Evolutionary conservation across 2,888 invertebrate species (phyloP), one percentile per base, ranked within the genome.

Genomic region (Nemurella pictetii): DNA sequence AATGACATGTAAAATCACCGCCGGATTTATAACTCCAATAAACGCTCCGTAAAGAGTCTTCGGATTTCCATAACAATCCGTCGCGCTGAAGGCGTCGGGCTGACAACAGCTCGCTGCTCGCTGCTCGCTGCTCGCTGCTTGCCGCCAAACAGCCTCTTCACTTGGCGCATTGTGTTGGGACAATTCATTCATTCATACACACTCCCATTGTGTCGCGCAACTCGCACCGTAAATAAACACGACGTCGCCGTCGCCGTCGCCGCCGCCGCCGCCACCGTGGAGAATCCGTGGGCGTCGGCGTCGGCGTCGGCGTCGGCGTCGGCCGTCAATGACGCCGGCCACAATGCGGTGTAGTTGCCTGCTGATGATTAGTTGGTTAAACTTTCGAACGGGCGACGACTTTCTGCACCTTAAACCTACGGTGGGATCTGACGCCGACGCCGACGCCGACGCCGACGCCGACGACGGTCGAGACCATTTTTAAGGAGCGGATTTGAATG

Each of bases 1-100:
- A 82, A 82, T 72, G 82, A 82, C 82, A 55, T 82, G 72, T 26
- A 28, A 82, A 82, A 82, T 82, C 82, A 82, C 72, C 82, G 27
- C 27, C 73, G 82, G 72, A 82, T 55, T 82, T 36, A 82, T 82
- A 27, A 82, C 82, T 36, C 29, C 82, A 72, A 82, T 72, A 82
- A 82, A 82, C 73, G 82, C 55, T 36, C 26, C 20, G 75, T 9
- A 29, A 78, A 78, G 78, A 74, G 28, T 78, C 78, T 78, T 30
- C 28, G 78, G 29, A 82, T 82, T 82, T 82, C 82, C 82, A 82
- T 82, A 36, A 82, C 82, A 82, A 78, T 78, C 28, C n/a, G 5
- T 15, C 3, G 20, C 27, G 28, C 12, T 74, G 74, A 25, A 27
- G 26, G 77, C 26, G 73, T 25, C 73, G 20, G 4, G 73, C 20